Percentiles rank a stretch among this genome's conserved stretches.
Evolutionary conservation across 2,797 vertebrate species (phyloP).

Genomic region (Moxostoma hubbsi): DNA sequence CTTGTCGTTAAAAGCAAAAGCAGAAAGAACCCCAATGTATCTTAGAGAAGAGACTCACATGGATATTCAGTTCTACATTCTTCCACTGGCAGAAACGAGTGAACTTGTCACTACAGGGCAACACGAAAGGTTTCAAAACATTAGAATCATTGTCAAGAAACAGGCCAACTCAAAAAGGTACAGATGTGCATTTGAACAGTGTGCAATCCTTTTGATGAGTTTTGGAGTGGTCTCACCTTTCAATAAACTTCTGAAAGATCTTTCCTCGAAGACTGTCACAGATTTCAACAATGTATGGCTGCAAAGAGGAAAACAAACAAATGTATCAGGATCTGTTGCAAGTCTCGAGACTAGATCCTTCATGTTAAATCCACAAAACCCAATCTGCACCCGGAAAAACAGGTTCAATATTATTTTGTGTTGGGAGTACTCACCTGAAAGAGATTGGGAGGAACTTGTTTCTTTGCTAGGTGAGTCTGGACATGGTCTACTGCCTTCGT

Average conservation of each 20-base stretch:
- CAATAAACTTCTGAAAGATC: constrained; percentile 95
- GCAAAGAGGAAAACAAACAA: constrained; percentile 23
- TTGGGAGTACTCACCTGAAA: constrained; percentile 85
- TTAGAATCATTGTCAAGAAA: background rate
- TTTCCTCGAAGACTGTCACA: constrained; percentile 93
- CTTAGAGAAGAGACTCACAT: constrained; percentile 81
- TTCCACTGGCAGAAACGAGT: constrained; percentile 99
- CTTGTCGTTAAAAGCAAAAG: background rate
- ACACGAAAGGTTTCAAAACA: constrained; percentile 7
- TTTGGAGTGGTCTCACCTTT: constrained; percentile 81
- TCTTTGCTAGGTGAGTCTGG: constrained; percentile 90
- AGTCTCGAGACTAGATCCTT: background rate
- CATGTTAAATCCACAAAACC: background rate
- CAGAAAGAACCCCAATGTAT: background rate
- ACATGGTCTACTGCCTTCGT: constrained; percentile 95
- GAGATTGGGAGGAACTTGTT: constrained; percentile 89
- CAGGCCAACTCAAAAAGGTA: background rate
- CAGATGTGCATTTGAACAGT: background rate
- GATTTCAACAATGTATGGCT: constrained; percentile 98
- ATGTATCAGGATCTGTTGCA: background rate
- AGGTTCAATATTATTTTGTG: background rate
- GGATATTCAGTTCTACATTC: constrained; percentile 98
- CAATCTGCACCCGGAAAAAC: background rate
- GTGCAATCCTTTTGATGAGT: no score
- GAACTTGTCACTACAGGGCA: constrained; percentile 89